A percentile compares a stretch with the other conserved stretches of the same genome.
phyloP scores from a whole-genome alignment of 2,888 invertebrate genomes.

The Luffia ferchaultella region DNA sequence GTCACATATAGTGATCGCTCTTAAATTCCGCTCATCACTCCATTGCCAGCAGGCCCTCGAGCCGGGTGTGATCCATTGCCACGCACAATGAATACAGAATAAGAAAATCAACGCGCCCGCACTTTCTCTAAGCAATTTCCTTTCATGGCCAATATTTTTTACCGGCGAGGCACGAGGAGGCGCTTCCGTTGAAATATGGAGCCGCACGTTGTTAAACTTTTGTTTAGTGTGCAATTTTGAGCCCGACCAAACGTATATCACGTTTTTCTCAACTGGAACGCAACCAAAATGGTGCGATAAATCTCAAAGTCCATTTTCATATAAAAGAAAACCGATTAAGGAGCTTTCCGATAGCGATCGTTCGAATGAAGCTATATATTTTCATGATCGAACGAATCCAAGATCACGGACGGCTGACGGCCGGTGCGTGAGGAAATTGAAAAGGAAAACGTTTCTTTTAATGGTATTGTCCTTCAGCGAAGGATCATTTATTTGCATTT shows the following conservation, averaged over 20 bases:
- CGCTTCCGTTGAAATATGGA: slow-evolving; percentile 43
- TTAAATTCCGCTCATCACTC: slow-evolving; percentile 22
- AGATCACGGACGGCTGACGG: slow-evolving; percentile 57
- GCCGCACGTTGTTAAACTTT: slow-evolving; percentile 45
- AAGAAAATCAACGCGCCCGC: slow-evolving; percentile 54
- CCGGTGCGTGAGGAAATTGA: slow-evolving; percentile 58
- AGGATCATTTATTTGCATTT: slow-evolving; percentile 30
- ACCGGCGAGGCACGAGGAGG: slow-evolving; percentile 29
- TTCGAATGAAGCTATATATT: slow-evolving; percentile 63
- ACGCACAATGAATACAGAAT: slow-evolving; percentile 59
- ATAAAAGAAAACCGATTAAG: slow-evolving; percentile 66
- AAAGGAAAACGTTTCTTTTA: slow-evolving; percentile 49
- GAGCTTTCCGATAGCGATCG: slow-evolving; percentile 62
- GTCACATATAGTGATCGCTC: slow-evolving; percentile 4
- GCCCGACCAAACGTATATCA: slow-evolving; percentile 44
- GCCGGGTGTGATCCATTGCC: slow-evolving; percentile 41
- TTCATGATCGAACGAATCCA: slow-evolving; percentile 60
- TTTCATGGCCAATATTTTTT: slow-evolving; percentile 41
- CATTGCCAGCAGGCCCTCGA: slow-evolving; percentile 19
- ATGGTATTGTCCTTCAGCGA: slow-evolving; percentile 37
- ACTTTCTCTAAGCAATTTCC: slow-evolving; percentile 51
- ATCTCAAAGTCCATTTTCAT: slow-evolving; percentile 63
- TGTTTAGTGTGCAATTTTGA: slow-evolving; percentile 54
- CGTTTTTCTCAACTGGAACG: slow-evolving; percentile 44
- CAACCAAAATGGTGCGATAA: slow-evolving; percentile 57